Percentiles rank a stretch among this genome's conserved stretches.
These are phyloP conservation scores for Leistus spinibarbis DNA, from an alignment of 2,888 invertebrate species.

Conservation along the genomic window DNA sequence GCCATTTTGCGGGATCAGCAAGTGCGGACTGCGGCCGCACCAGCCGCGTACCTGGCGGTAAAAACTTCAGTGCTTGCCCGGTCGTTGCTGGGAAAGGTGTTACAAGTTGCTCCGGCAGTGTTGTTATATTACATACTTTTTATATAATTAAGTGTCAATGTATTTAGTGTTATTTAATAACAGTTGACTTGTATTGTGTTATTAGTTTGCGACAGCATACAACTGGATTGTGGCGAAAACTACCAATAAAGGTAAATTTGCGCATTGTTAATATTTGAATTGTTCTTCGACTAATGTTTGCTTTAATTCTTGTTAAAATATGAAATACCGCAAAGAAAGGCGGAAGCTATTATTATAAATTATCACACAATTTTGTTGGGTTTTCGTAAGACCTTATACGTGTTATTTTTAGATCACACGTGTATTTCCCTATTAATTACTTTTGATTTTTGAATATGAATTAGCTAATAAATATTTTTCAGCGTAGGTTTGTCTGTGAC, in stretches of 20 bases:
- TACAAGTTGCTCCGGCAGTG: conserved; percentile 5
- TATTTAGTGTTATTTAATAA: neutral
- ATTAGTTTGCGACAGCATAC: neutral
- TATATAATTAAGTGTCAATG: conserved; percentile 2
- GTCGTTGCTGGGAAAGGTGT: conserved; percentile 13
- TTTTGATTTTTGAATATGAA: conserved; percentile 37
- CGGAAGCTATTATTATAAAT: neutral
- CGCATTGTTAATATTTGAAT: neutral
- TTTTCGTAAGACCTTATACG: neutral
- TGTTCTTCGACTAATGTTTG: neutral
- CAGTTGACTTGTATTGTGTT: neutral
- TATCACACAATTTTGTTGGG: neutral
- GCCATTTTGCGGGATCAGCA: conserved; percentile 8
- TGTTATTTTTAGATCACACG: conserved; percentile 2
- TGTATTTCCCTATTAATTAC: conserved; percentile 31
- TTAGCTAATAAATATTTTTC: conserved; percentile 23
- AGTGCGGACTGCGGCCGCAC: conserved; percentile 16
- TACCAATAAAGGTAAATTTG: neutral
- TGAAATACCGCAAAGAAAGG: neutral
- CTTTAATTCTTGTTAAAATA: neutral
- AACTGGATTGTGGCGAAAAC: neutral
- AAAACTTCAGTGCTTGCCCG: conserved; percentile 27
- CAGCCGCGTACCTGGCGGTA: conserved; percentile 30
- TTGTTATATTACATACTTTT: conserved; percentile 14
- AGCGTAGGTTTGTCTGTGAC: conserved; percentile 22